Conservation (phyloP, 2,797 vertebrate species). For the Varecia variegata region DNA sequence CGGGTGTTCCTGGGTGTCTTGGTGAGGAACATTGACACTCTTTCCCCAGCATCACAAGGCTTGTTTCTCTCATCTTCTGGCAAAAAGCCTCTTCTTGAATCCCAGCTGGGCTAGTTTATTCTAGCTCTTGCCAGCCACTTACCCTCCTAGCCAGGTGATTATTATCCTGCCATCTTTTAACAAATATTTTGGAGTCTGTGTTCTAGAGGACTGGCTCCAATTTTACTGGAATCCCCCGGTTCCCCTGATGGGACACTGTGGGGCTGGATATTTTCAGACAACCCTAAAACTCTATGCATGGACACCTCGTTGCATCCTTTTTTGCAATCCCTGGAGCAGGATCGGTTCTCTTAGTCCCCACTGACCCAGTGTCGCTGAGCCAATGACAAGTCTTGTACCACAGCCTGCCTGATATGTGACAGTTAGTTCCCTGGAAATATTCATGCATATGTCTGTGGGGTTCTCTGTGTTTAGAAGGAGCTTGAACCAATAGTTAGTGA, state of each 20-base stretch:
- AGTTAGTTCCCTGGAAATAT: not conserved
- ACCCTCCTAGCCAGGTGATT: not conserved
- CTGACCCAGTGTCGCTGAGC: not conserved
- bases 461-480: not conserved
- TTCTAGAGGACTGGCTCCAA: not conserved
- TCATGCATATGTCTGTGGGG: not conserved
- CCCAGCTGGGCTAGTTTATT: not conserved
- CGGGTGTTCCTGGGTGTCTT: not conserved
- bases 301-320: not conserved
- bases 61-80: not conserved
- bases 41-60: accelerated
- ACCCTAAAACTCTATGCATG: too few relatives aligned
- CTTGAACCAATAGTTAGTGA: not conserved
- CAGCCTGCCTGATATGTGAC: too few relatives aligned
- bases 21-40: not conserved
- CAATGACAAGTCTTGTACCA: not conserved
- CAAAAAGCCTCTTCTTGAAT: not conserved
- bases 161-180: not conserved
- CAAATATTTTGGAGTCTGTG: not conserved
- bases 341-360: not conserved
- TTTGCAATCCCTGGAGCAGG: too few relatives aligned
- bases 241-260: not conserved
- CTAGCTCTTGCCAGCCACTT: not conserved
- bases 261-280: not conserved
- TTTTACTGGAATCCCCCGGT: not conserved